phyloP scores from a whole-genome alignment of 2,888 invertebrate species.

The Drosophila helvetica region DNA sequence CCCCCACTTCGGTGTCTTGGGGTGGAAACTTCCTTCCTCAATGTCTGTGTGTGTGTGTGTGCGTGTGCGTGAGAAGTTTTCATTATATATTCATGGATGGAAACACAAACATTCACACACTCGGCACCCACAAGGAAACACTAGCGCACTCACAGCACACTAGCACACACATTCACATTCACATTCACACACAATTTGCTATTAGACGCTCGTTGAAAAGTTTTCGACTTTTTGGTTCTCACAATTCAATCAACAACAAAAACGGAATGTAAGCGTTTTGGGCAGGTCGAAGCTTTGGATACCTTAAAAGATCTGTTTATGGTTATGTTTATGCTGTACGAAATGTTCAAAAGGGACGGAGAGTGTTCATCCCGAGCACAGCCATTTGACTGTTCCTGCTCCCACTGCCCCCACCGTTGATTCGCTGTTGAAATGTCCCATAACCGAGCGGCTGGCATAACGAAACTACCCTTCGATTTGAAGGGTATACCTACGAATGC shows the following conservation, averaged over 20 bases:
- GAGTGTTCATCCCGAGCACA: too few species aligned
- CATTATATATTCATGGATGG: constrained; percentile 60
- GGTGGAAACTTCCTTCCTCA: constrained; percentile 14
- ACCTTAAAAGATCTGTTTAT: background rate
- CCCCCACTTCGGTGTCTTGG: background rate
- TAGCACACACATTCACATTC: constrained; percentile 8
- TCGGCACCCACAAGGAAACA: constrained; percentile 13
- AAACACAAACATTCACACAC: constrained; percentile 11
- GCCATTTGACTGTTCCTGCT: background rate
- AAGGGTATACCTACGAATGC: background rate
- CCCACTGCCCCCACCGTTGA: background rate
- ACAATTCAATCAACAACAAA: constrained; percentile 67
- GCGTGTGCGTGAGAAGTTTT: constrained; percentile 63
- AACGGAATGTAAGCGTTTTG: constrained; percentile 8
- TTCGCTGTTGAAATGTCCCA: background rate
- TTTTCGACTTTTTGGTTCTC: constrained; percentile 62
- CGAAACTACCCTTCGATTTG: background rate
- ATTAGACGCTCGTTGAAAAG: constrained; percentile 62
- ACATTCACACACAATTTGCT: constrained; percentile 42
- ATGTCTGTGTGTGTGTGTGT: constrained; percentile 15
- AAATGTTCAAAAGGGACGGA: too few species aligned
- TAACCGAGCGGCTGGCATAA: background rate
- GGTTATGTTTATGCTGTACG: too few species aligned
- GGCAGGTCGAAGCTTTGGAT: background rate
- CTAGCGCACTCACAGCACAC: constrained; percentile 12